phyloP scores from a whole-genome alignment of 2,888 invertebrate species.

The Microchrysa polita region DNA sequence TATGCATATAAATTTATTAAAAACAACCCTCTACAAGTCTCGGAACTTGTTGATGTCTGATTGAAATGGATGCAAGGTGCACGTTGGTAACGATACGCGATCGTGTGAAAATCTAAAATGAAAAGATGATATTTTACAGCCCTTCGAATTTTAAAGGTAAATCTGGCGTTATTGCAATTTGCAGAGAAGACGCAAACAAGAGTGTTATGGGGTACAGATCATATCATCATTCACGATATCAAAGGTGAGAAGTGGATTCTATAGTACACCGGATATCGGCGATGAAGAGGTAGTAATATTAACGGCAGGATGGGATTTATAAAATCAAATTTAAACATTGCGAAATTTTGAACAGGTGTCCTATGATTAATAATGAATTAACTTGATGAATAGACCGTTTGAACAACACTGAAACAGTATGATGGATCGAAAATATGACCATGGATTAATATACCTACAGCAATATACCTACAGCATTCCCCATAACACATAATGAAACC shows the following conservation, averaged over 20 bases:
- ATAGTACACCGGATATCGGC: constrained; percentile 18
- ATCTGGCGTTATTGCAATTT: constrained; percentile 5
- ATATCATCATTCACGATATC: too few species aligned
- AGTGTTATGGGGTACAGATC: background rate
- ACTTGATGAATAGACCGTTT: too few species aligned
- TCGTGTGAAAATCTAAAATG: constrained; percentile 40
- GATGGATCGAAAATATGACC: too few species aligned
- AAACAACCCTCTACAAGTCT: background rate
- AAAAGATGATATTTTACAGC: background rate
- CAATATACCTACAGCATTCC: too few species aligned
- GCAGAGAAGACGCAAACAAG: background rate
- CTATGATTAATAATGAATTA: background rate
- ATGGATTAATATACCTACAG: too few species aligned
- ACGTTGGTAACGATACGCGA: background rate
- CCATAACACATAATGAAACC: too few species aligned
- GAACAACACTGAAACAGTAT: too few species aligned
- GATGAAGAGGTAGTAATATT: background rate
- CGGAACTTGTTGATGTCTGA: constrained; percentile 38
- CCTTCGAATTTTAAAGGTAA: background rate
- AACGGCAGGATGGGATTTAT: constrained; percentile 6
- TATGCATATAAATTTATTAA: too few species aligned
- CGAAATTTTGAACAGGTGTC: background rate
- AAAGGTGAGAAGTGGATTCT: background rate
- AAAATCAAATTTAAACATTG: background rate
- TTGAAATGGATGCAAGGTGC: constrained; percentile 33